Evolutionary conservation across 2,797 vertebrate species (phyloP), one percentile per base, ranked within the genome.

Genomic region (Lacerta bilineata): DNA sequence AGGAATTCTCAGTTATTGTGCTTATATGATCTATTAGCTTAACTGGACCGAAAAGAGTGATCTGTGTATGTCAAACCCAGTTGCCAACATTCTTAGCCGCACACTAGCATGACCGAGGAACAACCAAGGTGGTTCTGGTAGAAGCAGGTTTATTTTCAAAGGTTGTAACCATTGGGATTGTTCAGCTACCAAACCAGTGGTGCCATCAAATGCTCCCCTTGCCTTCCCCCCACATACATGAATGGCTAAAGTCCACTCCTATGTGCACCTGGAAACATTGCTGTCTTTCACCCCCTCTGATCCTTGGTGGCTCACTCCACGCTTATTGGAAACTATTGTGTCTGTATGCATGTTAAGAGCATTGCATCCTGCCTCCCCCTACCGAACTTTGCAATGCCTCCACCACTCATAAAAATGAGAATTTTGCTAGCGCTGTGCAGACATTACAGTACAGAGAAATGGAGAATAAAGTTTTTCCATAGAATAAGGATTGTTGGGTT

Each of bases 381-480:
- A 59, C 18, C 9, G 5, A 36, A 11, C 66, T 13, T 18, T 75
- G 11, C 46, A 39, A 59, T 18, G 29, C 71, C 33, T 27, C 25
- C 3, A 15, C 23, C 15, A 20, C 20, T 82, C 64, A 18, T 4
- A 78, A 55, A 33, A 13, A 11, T 13, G 46, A 43, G 86, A 5
- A 83, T 50, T 64, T 66, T 68, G 41, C 29, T 86, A 39, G 33
- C 72, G 2, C 4, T 59, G 66, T 59, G 36, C 55, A 36, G 7
- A 10, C 18, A 39, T 72, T 11, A 81, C 5, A 88, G 25, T 0
- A 0, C 33, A 7, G 66, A 80, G 50, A 27, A 33, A 77, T 91
- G 91, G 75, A 59, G 93, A 75, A 86, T 91, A 84, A 76, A 50
- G 8, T 46, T 5, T 13, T 5, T 64, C 80, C 82, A 66, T 87